A percentile compares a stretch with the other conserved stretches of the same genome.
phyloP scores from a whole-genome alignment of 2,113 vertebrate species.

The Ophiodon elongatus region DNA sequence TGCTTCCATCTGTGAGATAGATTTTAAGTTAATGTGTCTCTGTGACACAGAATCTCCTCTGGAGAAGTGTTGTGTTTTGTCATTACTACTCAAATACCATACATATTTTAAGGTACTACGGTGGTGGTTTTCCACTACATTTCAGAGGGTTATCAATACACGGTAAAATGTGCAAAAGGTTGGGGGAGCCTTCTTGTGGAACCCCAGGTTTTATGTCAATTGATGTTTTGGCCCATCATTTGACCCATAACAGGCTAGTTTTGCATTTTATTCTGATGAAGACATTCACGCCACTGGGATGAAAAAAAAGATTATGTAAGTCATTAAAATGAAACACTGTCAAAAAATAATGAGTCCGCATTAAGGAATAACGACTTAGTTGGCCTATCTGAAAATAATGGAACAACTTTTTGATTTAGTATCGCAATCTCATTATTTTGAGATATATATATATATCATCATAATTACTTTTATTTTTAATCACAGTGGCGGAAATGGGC shows the following conservation, averaged over 20 bases:
- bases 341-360: no score
- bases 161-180: not conserved
- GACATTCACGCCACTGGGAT: no score
- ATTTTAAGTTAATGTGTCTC: not conserved
- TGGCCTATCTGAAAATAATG: no score
- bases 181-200: not conserved
- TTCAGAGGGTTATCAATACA: not conserved
- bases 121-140: not conserved
- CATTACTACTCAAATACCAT: not conserved
- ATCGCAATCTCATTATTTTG: not conserved
- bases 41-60: not conserved
- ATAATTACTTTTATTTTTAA: not conserved
- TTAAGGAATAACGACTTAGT: no score
- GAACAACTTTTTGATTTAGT: not conserved
- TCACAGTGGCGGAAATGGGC: not conserved
- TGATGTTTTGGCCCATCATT: not conserved
- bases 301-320: not conserved
- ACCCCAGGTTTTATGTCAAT: not conserved
- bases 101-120: not conserved
- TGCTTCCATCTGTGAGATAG: slow-evolving; percentile 7
- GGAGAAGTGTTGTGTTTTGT: not conserved
- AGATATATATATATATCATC: not conserved
- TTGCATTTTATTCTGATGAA: no score
- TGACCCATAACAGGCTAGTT: no score
- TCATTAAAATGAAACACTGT: not conserved